Percentiles rank a stretch among this genome's conserved stretches.
phyloP scores from a whole-genome alignment of 2,797 vertebrate species.

The Falco peregrinus region DNA sequence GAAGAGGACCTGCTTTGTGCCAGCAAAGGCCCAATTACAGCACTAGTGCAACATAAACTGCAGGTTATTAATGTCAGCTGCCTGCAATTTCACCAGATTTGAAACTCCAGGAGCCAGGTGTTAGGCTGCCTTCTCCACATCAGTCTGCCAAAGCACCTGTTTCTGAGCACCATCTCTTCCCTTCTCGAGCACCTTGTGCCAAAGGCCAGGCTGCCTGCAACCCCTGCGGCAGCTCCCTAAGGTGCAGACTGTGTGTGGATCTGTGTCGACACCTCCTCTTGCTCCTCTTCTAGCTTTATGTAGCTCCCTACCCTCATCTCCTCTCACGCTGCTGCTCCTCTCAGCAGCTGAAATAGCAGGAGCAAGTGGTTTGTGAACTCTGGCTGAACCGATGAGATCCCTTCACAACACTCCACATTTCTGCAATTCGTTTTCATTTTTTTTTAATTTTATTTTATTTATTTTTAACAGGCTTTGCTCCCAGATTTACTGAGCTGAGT shows the following conservation, averaged over 20 bases:
- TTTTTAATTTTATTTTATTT: constrained; percentile 48
- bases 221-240: not conserved
- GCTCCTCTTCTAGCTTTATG: not conserved
- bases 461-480: constrained; percentile 36
- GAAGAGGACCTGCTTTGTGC: not conserved
- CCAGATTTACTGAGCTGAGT: constrained; percentile 54
- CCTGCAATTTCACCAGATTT: not conserved
- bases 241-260: not conserved
- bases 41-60: not conserved
- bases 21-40: not conserved
- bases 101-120: not conserved
- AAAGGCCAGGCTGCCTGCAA: not conserved
- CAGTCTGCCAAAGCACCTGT: not conserved
- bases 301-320: not conserved
- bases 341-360: not conserved
- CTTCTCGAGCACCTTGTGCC: not conserved
- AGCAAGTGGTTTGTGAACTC: constrained; percentile 30
- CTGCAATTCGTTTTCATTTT: constrained; percentile 16
- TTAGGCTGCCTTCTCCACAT: not conserved
- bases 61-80: not conserved
- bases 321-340: not conserved
- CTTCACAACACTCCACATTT: constrained; percentile 10
- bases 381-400: constrained; percentile 46
- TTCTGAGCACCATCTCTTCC: not conserved
- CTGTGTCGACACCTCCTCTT: not conserved